phyloP scores from a whole-genome alignment of 2,888 invertebrate species.

The Brachyptera risi region DNA sequence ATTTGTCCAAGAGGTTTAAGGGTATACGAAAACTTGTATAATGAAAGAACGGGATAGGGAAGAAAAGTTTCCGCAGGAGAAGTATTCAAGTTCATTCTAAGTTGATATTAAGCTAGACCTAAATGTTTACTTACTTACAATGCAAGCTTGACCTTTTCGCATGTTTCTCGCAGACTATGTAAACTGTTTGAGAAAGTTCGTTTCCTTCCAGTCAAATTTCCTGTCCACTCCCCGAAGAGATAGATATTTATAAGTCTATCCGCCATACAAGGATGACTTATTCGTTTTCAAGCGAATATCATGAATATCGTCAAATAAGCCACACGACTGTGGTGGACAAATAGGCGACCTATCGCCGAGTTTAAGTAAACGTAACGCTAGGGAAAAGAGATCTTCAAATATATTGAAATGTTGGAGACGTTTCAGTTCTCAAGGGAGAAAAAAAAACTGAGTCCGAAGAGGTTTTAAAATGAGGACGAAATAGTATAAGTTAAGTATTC shows the following conservation, averaged over 20 bases:
- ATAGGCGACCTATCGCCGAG: background rate
- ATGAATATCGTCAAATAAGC: slow-evolving; percentile 20
- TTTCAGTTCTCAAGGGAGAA: background rate
- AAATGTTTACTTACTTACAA: slow-evolving; percentile 3
- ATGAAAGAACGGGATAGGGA: too few relatives aligned
- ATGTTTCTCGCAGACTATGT: slow-evolving; percentile 14
- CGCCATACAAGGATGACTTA: slow-evolving; percentile 20
- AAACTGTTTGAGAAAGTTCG: slow-evolving; percentile 20
- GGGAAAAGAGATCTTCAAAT: background rate
- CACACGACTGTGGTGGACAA: background rate
- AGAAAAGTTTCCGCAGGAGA: too few relatives aligned
- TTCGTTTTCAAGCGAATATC: slow-evolving; percentile 20
- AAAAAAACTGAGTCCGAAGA: background rate
- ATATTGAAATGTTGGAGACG: slow-evolving; percentile 14
- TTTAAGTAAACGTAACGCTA: slow-evolving; percentile 2
- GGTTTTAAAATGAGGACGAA: slow-evolving; percentile 8
- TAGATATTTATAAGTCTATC: slow-evolving; percentile 26
- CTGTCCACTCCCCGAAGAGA: slow-evolving; percentile 24
- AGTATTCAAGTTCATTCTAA: background rate
- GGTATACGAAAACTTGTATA: too few relatives aligned
- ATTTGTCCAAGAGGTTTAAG: too few relatives aligned
- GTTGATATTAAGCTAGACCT: background rate
- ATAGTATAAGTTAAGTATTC: slow-evolving; percentile 15
- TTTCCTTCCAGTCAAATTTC: slow-evolving; percentile 27
- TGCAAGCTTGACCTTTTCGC: background rate